phyloP scores from a whole-genome alignment of 2,113 vertebrate species.

The Ranitomeya imitator region DNA sequence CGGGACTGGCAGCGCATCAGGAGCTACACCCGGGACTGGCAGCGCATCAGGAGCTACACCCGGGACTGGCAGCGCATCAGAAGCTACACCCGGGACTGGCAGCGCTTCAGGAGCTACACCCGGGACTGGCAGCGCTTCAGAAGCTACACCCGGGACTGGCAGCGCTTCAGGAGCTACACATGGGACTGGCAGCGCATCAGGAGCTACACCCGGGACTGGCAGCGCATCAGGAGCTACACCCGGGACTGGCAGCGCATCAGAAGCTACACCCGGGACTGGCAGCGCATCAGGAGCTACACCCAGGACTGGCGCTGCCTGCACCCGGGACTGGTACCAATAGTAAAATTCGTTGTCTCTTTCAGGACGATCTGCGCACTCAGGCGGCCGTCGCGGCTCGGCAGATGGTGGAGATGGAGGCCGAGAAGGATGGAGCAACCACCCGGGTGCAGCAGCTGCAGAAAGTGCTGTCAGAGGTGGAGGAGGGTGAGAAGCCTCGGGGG shows the following conservation, averaged over 20 bases:
- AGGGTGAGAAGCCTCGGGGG: constrained; percentile 69
- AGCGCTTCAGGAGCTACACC: neutral
- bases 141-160: too few relatives aligned
- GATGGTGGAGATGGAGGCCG: constrained; percentile 76
- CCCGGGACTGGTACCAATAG: neutral
- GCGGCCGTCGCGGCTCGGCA: constrained; percentile 66
- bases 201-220: neutral
- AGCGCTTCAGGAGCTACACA: too few relatives aligned
- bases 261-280: too few relatives aligned
- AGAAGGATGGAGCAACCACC: constrained; percentile 70
- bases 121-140: neutral
- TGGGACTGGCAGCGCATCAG: neutral
- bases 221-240: too few relatives aligned
- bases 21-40: neutral
- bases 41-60: too few relatives aligned
- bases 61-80: too few relatives aligned
- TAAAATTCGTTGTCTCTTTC: neutral
- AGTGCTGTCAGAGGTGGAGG: constrained; percentile 77
- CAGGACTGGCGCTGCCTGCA: neutral
- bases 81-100: neutral
- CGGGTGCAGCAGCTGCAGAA: constrained; percentile 80
- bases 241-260: too few relatives aligned
- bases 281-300: neutral
- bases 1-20: neutral
- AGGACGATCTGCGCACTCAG: constrained; percentile 84